Base-by-base conservation (phyloP, 2,888 invertebrate species). In the Oxyscelio sp. region DNA sequence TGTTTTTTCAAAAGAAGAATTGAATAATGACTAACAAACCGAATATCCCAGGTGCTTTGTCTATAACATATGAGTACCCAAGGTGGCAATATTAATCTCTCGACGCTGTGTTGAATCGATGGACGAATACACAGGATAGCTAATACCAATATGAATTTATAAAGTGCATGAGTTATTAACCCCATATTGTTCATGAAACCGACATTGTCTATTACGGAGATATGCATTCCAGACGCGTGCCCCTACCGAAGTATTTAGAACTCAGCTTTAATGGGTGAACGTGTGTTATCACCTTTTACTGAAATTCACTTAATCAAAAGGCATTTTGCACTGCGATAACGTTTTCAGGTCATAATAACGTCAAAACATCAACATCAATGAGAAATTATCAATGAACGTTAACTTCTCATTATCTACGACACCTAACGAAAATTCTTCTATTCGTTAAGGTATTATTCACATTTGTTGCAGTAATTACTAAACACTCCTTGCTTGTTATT, bases 121-220 rank as follows among this genome's bases (percentile, higher is more conserved):
- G 66, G 58, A 48, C 27, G 21, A 22, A 75, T 75, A 58, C 48
- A 65, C 31, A 34, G 52, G 38, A 48, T 27, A 65, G 65, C 48
- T 75, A 65, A 65, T 65, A 58, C 75, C 75, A 58, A 75, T 48
- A 65, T 75, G 56, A 75, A 75, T 75, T 75, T 75, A 65, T 75
- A 65, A 75, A 75, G 65, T 75, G 58, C 48, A 75, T 65, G 65
- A 75, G 65, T 75, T 75, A 75, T 75, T 75, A 75, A 75, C 75
- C 17, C 38, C 58, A 58, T 65, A 75, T 58, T 75, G 65, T 65
- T 48, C 65, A 65, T 75, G 75, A 75, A 58, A 75, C 63, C 38
- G 56, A 65, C 34, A 75, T 75, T 65, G 65, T 75, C 65, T 75
- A 58, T 45, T 65, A 75, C 45, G 48, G 61, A 65, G 54, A 65